phyloP scores from a whole-genome alignment of 2,113 vertebrate species.

The Anser brachyrhynchus region DNA sequence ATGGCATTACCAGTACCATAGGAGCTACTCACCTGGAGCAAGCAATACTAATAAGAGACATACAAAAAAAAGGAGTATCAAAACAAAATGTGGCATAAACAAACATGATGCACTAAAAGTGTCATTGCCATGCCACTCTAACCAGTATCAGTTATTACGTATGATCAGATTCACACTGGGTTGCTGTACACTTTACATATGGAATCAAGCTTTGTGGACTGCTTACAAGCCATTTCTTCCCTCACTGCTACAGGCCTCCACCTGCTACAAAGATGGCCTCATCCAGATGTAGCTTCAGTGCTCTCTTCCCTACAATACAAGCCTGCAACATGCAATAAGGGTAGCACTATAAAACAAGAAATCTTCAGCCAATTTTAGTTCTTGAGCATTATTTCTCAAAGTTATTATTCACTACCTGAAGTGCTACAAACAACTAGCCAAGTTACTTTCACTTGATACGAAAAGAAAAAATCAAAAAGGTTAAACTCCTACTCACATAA shows the following conservation, averaged over 20 bases:
- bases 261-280: neutral
- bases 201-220: neutral
- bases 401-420: neutral
- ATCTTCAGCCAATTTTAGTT: neutral
- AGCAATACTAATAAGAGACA: neutral
- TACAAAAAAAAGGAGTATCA: neutral
- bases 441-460: neutral
- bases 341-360: neutral
- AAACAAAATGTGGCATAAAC: neutral
- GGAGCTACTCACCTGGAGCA: neutral
- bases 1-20: neutral
- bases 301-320: neutral
- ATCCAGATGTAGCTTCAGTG: neutral
- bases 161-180: too few species aligned
- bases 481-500: neutral
- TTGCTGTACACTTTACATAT: neutral
- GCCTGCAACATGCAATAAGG: neutral
- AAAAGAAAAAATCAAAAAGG: neutral
- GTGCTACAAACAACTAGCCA: neutral
- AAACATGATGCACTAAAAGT: neutral
- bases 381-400: neutral
- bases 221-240: neutral
- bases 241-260: neutral
- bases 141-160: rapidly evolving
- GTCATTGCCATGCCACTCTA: neutral